Evolutionary conservation across 2,797 vertebrate genomes (phyloP).

Genomic region (Hipposideros larvatus): DNA sequence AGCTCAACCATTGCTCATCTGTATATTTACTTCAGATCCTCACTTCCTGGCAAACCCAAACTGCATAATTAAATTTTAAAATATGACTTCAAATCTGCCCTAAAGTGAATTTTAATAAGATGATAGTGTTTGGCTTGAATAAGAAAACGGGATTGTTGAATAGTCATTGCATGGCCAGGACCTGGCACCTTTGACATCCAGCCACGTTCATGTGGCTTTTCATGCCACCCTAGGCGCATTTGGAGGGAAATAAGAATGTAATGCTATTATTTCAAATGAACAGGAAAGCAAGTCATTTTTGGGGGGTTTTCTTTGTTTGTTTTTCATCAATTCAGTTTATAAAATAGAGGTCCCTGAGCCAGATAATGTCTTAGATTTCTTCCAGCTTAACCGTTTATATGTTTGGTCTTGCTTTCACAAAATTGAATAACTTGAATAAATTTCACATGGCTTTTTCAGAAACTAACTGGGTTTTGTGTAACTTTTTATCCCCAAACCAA

Average conservation of each 20-base stretch:
- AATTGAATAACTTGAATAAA: conserved; percentile 26
- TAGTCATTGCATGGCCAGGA: neutral
- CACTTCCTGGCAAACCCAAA: neutral
- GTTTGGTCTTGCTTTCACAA: neutral
- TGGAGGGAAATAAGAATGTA: neutral
- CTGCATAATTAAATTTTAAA: neutral
- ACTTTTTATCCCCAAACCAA: neutral
- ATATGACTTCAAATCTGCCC: neutral
- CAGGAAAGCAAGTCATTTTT: neutral
- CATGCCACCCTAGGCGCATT: neutral
- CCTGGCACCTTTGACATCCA: neutral
- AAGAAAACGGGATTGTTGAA: neutral
- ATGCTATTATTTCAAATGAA: neutral
- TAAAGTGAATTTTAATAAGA: neutral
- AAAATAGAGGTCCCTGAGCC: neutral
- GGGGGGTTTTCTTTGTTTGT: neutral
- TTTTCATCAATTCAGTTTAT: neutral
- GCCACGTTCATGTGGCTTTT: neutral
- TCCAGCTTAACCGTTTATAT: neutral
- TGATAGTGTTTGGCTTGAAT: neutral
- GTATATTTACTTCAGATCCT: neutral
- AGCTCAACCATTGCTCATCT: neutral
- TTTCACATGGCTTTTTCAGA: conserved; percentile 3
- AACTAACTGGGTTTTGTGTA: neutral
- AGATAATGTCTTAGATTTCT: conserved; percentile 13